phyloP scores from a whole-genome alignment of 1,140 invertebrate species.

The Capitella teleta region DNA sequence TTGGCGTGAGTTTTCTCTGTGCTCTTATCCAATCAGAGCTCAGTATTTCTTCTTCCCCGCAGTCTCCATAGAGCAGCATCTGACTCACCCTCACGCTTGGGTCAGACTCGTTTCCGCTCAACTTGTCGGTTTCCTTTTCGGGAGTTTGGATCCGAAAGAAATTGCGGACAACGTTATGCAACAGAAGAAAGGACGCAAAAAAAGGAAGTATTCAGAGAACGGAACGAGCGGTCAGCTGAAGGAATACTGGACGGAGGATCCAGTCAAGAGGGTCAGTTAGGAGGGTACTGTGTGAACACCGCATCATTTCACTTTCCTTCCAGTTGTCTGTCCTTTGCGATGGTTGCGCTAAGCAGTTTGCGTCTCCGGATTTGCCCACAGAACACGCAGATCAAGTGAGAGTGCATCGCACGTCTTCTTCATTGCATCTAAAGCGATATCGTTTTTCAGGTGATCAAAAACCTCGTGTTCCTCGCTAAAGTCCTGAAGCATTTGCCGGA shows the following conservation, averaged over 20 bases:
- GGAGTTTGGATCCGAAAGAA: slow-evolving; percentile 50
- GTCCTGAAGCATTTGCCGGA: slow-evolving; percentile 45
- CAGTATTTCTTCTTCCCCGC: slow-evolving; percentile 8
- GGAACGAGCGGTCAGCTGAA: too few relatives aligned
- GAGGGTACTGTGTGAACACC: too few relatives aligned
- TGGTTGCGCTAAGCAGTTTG: slow-evolving; percentile 63
- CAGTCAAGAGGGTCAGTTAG: too few relatives aligned
- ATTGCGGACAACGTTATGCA: too few relatives aligned
- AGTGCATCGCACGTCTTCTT: too few relatives aligned
- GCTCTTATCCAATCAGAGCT: too few relatives aligned
- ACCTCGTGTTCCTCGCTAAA: slow-evolving; percentile 57
- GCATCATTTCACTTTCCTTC: slow-evolving; percentile 8
- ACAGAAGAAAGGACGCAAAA: too few relatives aligned
- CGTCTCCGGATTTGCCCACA: slow-evolving; percentile 42
- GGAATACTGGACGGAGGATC: too few relatives aligned
- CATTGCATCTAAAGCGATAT: too few relatives aligned
- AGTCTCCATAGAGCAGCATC: slow-evolving; percentile 39
- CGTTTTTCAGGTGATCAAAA: slow-evolving; percentile 49
- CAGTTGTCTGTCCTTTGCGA: slow-evolving; percentile 54
- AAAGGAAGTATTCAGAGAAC: too few relatives aligned
- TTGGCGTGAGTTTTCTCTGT: slow-evolving; percentile 40
- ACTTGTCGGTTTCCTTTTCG: slow-evolving; percentile 60
- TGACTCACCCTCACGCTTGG: slow-evolving; percentile 58
- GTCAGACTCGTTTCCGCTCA: slow-evolving; percentile 63
- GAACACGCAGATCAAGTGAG: slow-evolving; percentile 31